Base-by-base conservation (phyloP, 2,888 invertebrate species). In the Tiliacea aurago region DNA sequence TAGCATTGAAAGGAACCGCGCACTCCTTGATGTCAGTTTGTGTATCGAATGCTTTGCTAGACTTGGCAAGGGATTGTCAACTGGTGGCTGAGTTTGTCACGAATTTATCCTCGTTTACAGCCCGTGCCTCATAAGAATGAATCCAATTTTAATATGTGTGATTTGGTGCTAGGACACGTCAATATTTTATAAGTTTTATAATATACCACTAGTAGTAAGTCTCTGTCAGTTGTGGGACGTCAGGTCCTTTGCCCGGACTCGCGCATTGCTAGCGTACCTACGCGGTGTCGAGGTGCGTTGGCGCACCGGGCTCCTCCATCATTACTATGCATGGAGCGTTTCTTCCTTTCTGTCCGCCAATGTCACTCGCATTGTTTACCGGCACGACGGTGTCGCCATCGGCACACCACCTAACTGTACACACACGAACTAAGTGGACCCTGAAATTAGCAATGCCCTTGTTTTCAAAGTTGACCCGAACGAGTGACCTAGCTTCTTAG, bases 391-490 rank as follows among this genome's bases (percentile, higher is more conserved):
- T 86, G 88, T 84, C 84, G 84, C 83, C 84, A 90, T 74, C 89
- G 87, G 82, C 86, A 84, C 86, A 86, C 84, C 91, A 90, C 85
- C 92, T 96, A 96, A 96, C 96, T 94, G 96, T 96, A 94, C 91
- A 81, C 67, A 78, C 80, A 90, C 88, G 81, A 86, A 86, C 87
- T 90, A 94, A 94, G 90, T 95, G 90, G 93, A 93, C 95, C 96
- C 95, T 96, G 96, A 96, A 96, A 96, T 96, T 94, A 94, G 91
- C 95, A 94, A 93, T 94, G 95, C 92, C 94, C 95, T 95, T 95
- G 94, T 95, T 95, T 90, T 84, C 80, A 84, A 81, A 87, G 79
- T 78, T 91, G 91, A 93, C 92, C 91, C 89, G 73, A 75, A 85
- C 78, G 70, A 68, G 73, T 86, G 83, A 86, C 83, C 86, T 78